These are phyloP conservation scores for Cheilosia urbana DNA, from an alignment of 2,888 invertebrate species.

Conservation along the genomic window DNA sequence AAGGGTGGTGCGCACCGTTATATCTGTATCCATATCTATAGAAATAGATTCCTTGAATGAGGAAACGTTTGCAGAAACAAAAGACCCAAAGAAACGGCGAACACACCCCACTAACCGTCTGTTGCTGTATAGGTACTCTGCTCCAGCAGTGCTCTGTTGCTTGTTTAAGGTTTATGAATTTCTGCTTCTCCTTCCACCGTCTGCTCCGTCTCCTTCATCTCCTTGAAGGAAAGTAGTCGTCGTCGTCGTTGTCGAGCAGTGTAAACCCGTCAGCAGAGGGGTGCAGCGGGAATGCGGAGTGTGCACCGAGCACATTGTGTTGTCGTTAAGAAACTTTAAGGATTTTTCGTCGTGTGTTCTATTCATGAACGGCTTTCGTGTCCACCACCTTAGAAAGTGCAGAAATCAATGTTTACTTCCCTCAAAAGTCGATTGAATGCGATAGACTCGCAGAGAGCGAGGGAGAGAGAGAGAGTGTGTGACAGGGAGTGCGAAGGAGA, in stretches of 20 bases:
- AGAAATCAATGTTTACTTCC: constrained; percentile 66
- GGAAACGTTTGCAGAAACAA: constrained; percentile 65
- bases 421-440: constrained; percentile 51
- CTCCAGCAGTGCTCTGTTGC: constrained; percentile 57
- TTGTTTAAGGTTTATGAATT: constrained; percentile 68
- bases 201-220: background rate
- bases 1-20: constrained; percentile 9
- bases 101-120: constrained; percentile 46
- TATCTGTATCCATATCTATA: constrained; percentile 49
- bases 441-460: background rate
- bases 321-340: constrained; percentile 48
- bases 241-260: background rate
- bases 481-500: background rate
- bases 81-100: constrained; percentile 53
- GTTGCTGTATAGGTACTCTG: constrained; percentile 38
- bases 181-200: constrained; percentile 8
- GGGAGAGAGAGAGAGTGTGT: no score
- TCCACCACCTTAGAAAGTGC: constrained; percentile 62
- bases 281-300: background rate
- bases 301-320: constrained; percentile 31
- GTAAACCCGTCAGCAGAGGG: constrained; percentile 8
- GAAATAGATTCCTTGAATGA: constrained; percentile 60
- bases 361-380: constrained; percentile 44
- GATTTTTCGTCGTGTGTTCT: constrained; percentile 48
- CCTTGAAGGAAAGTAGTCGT: constrained; percentile 6